Conservation (phyloP, 2,113 vertebrate species). For the Sturnira hondurensis region DNA sequence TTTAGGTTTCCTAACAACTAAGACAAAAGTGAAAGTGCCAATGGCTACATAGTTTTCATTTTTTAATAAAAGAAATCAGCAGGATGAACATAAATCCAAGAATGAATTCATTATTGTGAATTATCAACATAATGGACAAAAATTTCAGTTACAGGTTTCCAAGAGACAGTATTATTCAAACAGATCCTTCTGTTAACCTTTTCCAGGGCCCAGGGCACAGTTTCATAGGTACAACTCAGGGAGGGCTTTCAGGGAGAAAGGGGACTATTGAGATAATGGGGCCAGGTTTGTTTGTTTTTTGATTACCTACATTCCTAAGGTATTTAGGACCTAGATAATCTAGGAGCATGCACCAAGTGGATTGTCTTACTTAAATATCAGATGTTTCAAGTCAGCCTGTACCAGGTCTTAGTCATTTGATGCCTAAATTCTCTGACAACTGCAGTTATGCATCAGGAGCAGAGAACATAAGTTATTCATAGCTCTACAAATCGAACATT, state of each 20-base stretch:
- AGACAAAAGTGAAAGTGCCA: background rate
- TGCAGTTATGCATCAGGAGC: background rate
- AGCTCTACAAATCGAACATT: background rate
- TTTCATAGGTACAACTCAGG: background rate
- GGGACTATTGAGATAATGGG: background rate
- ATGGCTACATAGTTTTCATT: background rate
- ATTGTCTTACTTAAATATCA: conserved; percentile 23
- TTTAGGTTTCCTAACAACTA: background rate
- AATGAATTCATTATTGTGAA: background rate
- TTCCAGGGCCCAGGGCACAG: background rate
- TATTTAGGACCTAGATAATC: conserved; percentile 6
- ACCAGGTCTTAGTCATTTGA: background rate
- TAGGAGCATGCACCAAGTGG: background rate
- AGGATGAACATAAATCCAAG: background rate
- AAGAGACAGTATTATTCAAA: background rate
- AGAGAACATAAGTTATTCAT: background rate
- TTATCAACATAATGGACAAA: background rate
- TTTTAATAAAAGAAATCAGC: background rate
- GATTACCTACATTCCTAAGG: conserved; percentile 64
- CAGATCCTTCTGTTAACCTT: background rate
- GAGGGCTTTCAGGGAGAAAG: background rate
- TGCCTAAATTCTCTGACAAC: background rate
- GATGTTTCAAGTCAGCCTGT: background rate
- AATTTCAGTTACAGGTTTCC: conserved; percentile 5
- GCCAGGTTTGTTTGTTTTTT: conserved; percentile 50